Conservation (phyloP, 2,797 vertebrate species). For the Novumbra hubbsi region DNA sequence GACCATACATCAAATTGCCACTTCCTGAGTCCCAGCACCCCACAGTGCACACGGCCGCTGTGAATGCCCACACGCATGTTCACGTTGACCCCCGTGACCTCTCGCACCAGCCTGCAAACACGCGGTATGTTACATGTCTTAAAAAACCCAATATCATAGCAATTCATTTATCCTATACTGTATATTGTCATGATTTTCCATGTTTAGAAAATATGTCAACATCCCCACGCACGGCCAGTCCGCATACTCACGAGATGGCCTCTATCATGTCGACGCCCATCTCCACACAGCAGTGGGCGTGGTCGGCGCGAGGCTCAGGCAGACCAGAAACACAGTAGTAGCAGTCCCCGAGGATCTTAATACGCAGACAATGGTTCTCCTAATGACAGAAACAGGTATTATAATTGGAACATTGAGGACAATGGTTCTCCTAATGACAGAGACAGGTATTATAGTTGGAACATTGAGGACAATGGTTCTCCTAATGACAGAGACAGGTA, state of each 20-base stretch:
- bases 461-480: slow-evolving; percentile 82
- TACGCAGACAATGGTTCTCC: slow-evolving; percentile 96
- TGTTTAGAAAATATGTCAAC: neutral
- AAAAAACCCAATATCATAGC: neutral
- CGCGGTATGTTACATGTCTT: neutral
- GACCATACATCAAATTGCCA: slow-evolving; percentile 99
- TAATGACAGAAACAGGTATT: slow-evolving; percentile 39
- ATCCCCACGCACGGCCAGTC: slow-evolving; percentile 11
- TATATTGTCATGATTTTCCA: neutral
- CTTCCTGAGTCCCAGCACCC: slow-evolving; percentile 92
- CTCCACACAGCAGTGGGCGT: slow-evolving; percentile 97
- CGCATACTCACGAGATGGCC: slow-evolving; percentile 88
- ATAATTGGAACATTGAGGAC: slow-evolving; percentile 47
- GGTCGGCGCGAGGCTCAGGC: slow-evolving; percentile 91
- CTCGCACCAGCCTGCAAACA: slow-evolving; percentile 84
- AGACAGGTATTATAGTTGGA: neutral
- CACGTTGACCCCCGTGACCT: slow-evolving; percentile 96
- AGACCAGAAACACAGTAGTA: slow-evolving; percentile 96
- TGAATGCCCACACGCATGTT: slow-evolving; percentile 99
- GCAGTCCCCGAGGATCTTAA: slow-evolving; percentile 97
- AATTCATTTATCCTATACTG: neutral
- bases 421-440: slow-evolving; percentile 87
- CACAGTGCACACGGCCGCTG: slow-evolving; percentile 94
- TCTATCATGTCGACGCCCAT: slow-evolving; percentile 99
- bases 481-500: slow-evolving; percentile 63